Evolutionary conservation across 2,797 vertebrate species (phyloP), one percentile per base, ranked within the genome.

Genomic region (Liasis olivaceus): DNA sequence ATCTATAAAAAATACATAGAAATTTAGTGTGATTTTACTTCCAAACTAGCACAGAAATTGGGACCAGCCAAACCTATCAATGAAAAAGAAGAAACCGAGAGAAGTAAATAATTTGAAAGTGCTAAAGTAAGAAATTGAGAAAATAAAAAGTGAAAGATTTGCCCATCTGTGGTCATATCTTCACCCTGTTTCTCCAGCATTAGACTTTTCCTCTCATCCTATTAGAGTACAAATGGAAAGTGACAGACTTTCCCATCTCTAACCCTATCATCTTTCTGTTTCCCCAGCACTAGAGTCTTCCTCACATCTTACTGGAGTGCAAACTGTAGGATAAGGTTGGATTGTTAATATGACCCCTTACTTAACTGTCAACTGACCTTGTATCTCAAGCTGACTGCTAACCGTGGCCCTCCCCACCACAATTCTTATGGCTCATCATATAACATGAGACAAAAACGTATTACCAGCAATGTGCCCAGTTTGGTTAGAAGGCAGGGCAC

Each of bases 401-500:
- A 47, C 31, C 91, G 92, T 92, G 85, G 2, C 66, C 94, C 8
- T 13, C 22, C 8, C 20, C n/a, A 14, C 14, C 28, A 0, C 42
- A 64, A 93, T 89, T 9, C 3, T 85, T 0, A 2, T 3, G 36
- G 90, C 86, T 92, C 89, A 91, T 91, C 91, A 94, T 0, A 31
- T 86, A 89, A 89, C 60, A 28, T 54, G n/a, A 92, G 72, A 54
- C 84, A 94, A 92, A 91, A 47, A 84, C 72, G 91, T 92, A 84
- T 92, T n/a, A 15, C 54, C 88, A 95, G 89, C 94, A 91, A 95
- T 87, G 92, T 94, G 95, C 96, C 95, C 56, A 6, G 95, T 93
- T 91, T 69, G 96, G 94, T 97, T 92, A 95, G 95, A 96, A 97
- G 97, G 96, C 77, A 72, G 95, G 97, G 96, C 94, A 95, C 95